Evolutionary conservation across 2,113 vertebrate species (phyloP).

Genomic region (Hyla sarda): DNA sequence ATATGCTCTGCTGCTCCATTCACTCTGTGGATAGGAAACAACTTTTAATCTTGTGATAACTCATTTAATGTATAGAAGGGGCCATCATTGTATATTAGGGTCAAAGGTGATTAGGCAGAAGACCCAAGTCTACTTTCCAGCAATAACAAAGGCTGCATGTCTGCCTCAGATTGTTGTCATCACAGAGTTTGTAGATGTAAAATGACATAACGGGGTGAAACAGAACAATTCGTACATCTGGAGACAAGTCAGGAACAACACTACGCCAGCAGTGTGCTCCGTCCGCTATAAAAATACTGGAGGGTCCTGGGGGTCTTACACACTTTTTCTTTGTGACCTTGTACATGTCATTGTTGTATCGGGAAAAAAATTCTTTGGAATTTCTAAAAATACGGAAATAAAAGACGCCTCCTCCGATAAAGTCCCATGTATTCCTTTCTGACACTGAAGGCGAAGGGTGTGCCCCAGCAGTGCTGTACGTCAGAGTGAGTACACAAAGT

Average conservation of each 20-base stretch:
- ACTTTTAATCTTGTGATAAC: too few species aligned
- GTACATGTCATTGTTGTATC: neutral
- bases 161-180: too few species aligned
- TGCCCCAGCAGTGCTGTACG: neutral
- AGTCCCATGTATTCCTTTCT: neutral
- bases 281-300: too few species aligned
- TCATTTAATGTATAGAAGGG: too few species aligned
- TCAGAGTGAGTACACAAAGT: constrained; percentile 16
- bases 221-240: neutral
- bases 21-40: too few species aligned
- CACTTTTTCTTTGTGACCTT: neutral
- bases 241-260: neutral
- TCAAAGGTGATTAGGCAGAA: too few species aligned
- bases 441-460: neutral
- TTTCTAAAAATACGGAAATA: neutral
- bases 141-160: too few species aligned
- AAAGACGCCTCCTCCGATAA: neutral
- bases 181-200: too few species aligned
- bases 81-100: too few species aligned
- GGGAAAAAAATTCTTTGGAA: neutral
- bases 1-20: too few species aligned
- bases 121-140: too few species aligned
- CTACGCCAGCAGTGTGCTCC: neutral
- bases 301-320: neutral
- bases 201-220: neutral